Evolutionary conservation across 2,113 vertebrate genomes (phyloP), one percentile per base, ranked within the genome.

Genomic region (Gambusia holbrooki): DNA sequence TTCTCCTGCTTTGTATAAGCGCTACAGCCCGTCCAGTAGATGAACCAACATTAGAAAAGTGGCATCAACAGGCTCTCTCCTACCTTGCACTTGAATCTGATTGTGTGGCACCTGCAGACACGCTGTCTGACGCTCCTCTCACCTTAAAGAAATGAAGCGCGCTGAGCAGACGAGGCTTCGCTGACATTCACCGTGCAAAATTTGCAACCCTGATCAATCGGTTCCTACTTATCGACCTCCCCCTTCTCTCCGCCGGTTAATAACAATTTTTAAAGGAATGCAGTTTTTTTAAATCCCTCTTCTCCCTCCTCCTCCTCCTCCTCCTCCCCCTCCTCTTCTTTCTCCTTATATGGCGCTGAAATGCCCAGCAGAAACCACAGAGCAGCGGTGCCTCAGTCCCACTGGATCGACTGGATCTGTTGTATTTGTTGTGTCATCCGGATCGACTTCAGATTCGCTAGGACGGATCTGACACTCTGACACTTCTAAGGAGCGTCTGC

Each of bases 81-180:
- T 88, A 93, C 90, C 92, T 89, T 85, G 62, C 58, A 58, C 68
- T 78, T 70, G 69, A 69, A 80, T 58, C 51, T 58, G 51, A 58
- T 54, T 76, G 51, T 45, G 70, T 68, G 1, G 82, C 69, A 74
- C 80, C 73, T 74, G 80, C 30, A 69, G 78, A 69, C 70, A 3
- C 78, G 67, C 74, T 73, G 67, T 64, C 45, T 48, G 78, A 33
- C 68, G 63, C 69, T 71, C 32, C 70, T 78, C 63, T 62, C 25
- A 12, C 73, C 73, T 69, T 48, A 69, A 79, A 75, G 71, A 62
- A 71, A 65, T 48, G 45, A 48, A 48, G 45, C 17, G 45, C 45
- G 45, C 17, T 6, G 1, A 1, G 51, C 51, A 58, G 69, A 61
- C 42, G 74, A 54, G 71, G 42, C 77, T 84, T 74, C 60, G 77